Conservation (phyloP, 2,888 invertebrate genomes). For the Metallyticus violacea region DNA sequence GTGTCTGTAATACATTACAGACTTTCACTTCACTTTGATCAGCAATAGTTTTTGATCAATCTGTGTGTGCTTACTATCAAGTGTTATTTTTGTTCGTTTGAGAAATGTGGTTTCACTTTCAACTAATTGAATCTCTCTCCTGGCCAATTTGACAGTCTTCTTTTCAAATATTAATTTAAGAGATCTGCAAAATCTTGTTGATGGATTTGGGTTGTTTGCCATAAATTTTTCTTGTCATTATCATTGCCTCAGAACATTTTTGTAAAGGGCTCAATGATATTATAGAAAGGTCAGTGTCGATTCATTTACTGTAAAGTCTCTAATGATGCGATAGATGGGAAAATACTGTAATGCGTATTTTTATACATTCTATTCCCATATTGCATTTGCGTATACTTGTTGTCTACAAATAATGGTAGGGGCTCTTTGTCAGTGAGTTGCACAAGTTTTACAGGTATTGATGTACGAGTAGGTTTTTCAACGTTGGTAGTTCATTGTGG, state of each 20-base stretch:
- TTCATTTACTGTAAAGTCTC: background rate
- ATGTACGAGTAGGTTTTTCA: too few species aligned
- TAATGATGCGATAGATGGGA: too few species aligned
- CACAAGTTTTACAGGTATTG: too few species aligned
- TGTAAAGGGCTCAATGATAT: background rate
- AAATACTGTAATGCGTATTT: too few species aligned
- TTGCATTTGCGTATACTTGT: too few species aligned
- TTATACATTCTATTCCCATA: too few species aligned
- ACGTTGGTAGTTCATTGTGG: too few species aligned
- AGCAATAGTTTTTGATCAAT: slow-evolving; percentile 30
- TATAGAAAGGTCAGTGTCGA: background rate
- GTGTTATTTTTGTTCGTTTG: background rate
- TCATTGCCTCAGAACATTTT: background rate
- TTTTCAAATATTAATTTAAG: slow-evolving; percentile 32
- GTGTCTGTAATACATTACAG: slow-evolving; percentile 32
- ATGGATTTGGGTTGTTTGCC: background rate
- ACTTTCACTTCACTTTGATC: slow-evolving; percentile 35
- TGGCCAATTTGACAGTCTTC: slow-evolving; percentile 24
- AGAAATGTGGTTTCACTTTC: slow-evolving; percentile 27
- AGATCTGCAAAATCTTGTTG: slow-evolving; percentile 8
- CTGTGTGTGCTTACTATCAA: background rate
- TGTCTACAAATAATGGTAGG: too few species aligned
- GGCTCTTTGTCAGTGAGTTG: too few species aligned
- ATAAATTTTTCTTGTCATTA: background rate
- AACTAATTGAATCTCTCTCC: slow-evolving; percentile 25